phyloP scores from a whole-genome alignment of 1,140 invertebrate species.

The Cherax quadricarinatus region DNA sequence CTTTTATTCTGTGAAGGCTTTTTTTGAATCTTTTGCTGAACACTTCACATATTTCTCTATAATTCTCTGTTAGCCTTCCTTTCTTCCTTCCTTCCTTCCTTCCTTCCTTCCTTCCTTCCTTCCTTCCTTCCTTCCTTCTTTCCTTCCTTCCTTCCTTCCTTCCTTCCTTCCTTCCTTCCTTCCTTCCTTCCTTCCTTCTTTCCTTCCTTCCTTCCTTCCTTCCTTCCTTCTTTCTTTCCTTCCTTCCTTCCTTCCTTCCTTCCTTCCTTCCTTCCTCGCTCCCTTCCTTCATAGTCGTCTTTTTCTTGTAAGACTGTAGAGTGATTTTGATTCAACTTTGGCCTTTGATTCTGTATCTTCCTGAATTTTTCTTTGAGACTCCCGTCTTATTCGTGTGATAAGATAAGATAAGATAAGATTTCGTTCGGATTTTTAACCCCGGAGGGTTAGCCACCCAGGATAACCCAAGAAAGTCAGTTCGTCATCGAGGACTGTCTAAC shows the following conservation, averaged over 20 bases:
- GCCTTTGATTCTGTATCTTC: too few species aligned
- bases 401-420: too few species aligned
- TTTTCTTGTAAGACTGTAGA: not conserved
- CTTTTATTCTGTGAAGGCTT: too few species aligned
- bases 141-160: not conserved
- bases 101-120: not conserved
- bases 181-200: not conserved
- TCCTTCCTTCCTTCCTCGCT: not conserved
- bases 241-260: not conserved
- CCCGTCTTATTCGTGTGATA: too few species aligned
- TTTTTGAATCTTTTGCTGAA: too few species aligned
- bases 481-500: too few species aligned
- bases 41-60: too few species aligned
- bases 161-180: not conserved
- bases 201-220: not conserved
- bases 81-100: not conserved
- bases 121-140: not conserved
- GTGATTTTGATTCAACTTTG: not conserved
- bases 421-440: too few species aligned
- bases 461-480: too few species aligned
- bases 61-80: too few species aligned
- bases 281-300: not conserved
- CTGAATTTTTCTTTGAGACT: too few species aligned
- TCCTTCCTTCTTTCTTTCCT: not conserved
- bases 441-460: too few species aligned